Conservation (phyloP, 2,888 invertebrate species). For the Achlya flavicornis region DNA sequence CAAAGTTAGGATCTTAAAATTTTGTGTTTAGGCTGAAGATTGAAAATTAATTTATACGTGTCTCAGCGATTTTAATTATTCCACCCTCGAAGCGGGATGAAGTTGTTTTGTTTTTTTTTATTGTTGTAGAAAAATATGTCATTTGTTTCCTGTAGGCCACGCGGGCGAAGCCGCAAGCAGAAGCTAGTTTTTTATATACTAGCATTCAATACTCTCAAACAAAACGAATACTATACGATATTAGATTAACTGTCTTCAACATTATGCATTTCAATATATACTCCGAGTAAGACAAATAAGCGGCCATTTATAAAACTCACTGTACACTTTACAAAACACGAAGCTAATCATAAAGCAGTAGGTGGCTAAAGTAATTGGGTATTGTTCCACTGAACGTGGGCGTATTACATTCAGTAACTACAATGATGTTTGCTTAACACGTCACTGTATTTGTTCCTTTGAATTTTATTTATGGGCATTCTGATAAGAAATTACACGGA, state of each 20-base stretch:
- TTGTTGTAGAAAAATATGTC: no score
- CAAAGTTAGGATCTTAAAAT: no score
- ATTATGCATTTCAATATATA: slow-evolving; percentile 17
- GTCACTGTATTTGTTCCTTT: slow-evolving; percentile 40
- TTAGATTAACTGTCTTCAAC: slow-evolving; percentile 11
- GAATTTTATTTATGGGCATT: slow-evolving; percentile 52
- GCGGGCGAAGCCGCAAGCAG: no score
- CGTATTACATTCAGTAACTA: slow-evolving; percentile 38
- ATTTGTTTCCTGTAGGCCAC: no score
- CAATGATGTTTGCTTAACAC: slow-evolving; percentile 49
- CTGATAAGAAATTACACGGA: slow-evolving; percentile 47
- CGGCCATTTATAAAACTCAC: slow-evolving; percentile 43
- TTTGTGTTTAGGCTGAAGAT: no score
- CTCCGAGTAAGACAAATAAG: slow-evolving; percentile 40
- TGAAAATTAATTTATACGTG: no score
- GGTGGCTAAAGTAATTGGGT: slow-evolving; percentile 71
- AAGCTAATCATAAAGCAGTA: slow-evolving; percentile 47
- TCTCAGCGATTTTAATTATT: no score
- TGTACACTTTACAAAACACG: slow-evolving; percentile 24
- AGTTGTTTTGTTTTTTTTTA: no score
- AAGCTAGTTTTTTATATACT: no score
- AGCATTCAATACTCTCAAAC: no score
- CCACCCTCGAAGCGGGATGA: no score
- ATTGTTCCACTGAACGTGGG: slow-evolving; percentile 68
- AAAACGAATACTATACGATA: background rate